phyloP scores from a whole-genome alignment of 2,113 vertebrate species.

The Microcebus ravelobensis region DNA sequence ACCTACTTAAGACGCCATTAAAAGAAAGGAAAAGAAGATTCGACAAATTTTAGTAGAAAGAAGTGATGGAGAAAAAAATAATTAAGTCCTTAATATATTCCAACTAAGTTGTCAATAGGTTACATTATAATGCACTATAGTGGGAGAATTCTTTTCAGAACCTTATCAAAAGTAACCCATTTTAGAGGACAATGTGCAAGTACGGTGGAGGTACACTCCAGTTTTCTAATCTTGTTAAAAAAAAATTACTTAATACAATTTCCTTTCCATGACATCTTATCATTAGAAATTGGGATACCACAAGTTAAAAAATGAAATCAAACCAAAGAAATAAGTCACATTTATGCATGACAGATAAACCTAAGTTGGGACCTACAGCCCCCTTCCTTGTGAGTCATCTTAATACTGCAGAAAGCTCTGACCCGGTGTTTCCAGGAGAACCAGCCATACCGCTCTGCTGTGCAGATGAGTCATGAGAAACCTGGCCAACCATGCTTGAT shows the following conservation, averaged over 20 bases:
- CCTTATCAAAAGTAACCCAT: not conserved
- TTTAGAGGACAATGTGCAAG: not conserved
- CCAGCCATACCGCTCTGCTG: not conserved
- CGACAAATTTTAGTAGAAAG: not conserved
- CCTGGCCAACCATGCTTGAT: conserved; percentile 28
- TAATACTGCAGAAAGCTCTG: conserved; percentile 19
- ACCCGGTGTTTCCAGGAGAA: conserved; percentile 58
- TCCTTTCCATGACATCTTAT: not conserved
- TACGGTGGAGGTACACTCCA: not conserved
- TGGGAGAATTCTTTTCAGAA: not conserved
- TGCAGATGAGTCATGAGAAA: conserved; percentile 56
- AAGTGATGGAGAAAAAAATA: not conserved
- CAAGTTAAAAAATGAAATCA: conserved; percentile 29
- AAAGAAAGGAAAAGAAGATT: not conserved
- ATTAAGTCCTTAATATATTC: not conserved
- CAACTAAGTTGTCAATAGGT: not conserved
- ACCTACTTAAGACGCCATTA: not conserved
- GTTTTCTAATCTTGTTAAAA: not conserved
- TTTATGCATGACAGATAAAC: not conserved
- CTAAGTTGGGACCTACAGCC: not conserved
- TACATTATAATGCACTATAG: not conserved
- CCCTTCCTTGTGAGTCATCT: conserved; percentile 59
- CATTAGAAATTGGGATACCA: not conserved
- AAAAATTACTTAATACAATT: conserved; percentile 20
- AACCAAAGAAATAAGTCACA: conserved; percentile 30